These are phyloP conservation scores for Bufo bufo DNA, from an alignment of 2,113 vertebrate species.

Conservation along the genomic window DNA sequence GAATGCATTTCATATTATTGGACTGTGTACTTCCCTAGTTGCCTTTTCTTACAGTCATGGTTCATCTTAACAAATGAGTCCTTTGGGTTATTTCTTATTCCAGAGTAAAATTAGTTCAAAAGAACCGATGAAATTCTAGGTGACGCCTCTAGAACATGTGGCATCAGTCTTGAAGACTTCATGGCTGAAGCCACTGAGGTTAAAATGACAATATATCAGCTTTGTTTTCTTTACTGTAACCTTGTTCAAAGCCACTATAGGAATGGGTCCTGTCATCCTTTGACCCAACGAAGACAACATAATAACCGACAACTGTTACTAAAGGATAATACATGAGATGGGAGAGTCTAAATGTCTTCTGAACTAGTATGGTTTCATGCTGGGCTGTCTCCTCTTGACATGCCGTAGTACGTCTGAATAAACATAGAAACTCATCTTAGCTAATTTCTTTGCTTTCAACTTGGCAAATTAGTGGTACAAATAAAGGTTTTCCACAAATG, in stretches of 20 bases:
- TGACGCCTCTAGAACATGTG: slow-evolving; percentile 22
- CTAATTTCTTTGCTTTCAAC: slow-evolving; percentile 1
- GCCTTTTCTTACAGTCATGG: no score
- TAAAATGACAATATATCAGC: slow-evolving; percentile 50
- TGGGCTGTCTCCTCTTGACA: slow-evolving; percentile 59
- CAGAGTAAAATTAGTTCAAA: background rate
- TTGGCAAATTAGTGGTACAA: background rate
- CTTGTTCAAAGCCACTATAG: slow-evolving; percentile 68
- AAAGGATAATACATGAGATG: slow-evolving; percentile 68
- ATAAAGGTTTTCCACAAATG: background rate
- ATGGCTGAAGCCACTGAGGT: slow-evolving; percentile 27
- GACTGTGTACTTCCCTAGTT: no score
- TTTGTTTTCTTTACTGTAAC: slow-evolving; percentile 62
- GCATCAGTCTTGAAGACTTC: slow-evolving; percentile 29
- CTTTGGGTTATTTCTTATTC: background rate
- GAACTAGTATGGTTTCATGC: slow-evolving; percentile 35
- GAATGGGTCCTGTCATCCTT: slow-evolving; percentile 60
- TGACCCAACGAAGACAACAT: slow-evolving; percentile 67
- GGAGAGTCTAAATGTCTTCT: slow-evolving; percentile 1
- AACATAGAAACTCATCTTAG: background rate
- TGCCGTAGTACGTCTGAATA: slow-evolving; percentile 61
- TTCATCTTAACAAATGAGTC: background rate
- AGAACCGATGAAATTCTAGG: background rate
- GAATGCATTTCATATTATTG: no score
- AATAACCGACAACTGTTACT: slow-evolving; percentile 72